Conservation (phyloP, 1,140 invertebrate genomes). For the Solenopsis invicta region DNA sequence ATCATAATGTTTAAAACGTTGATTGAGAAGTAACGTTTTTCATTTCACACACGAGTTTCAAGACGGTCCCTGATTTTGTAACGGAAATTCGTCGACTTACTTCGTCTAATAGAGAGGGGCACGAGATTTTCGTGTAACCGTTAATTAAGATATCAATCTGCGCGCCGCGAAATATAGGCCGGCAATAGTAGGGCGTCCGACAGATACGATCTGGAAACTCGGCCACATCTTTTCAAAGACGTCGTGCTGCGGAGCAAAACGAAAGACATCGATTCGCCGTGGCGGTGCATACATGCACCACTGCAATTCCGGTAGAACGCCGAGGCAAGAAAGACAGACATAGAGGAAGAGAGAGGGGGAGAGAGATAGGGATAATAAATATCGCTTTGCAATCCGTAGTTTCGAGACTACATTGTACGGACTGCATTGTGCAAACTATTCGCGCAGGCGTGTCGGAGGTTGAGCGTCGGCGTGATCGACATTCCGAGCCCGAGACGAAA, state of each 20-base stretch:
- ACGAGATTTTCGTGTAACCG: slow-evolving; percentile 57
- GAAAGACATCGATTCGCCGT: slow-evolving; percentile 57
- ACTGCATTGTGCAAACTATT: slow-evolving; percentile 49
- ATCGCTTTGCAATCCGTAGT: slow-evolving; percentile 66
- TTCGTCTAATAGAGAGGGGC: slow-evolving; percentile 43
- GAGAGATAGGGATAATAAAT: slow-evolving; percentile 62
- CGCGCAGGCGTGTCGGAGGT: slow-evolving; percentile 34
- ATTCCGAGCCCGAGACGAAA: slow-evolving; percentile 25
- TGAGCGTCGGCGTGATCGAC: slow-evolving; percentile 1
- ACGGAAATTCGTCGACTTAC: slow-evolving; percentile 7
- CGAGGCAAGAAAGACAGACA: background rate
- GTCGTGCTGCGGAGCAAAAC: slow-evolving; percentile 28
- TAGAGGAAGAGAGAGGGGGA: no score
- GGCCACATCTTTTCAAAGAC: slow-evolving; percentile 55
- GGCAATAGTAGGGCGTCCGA: slow-evolving; percentile 32
- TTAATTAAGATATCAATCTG: slow-evolving; percentile 64
- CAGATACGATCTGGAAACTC: slow-evolving; percentile 45
- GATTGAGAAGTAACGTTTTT: background rate
- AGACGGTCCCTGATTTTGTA: background rate
- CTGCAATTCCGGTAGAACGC: slow-evolving; percentile 57
- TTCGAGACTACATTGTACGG: background rate
- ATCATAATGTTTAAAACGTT: background rate
- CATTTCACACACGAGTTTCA: background rate
- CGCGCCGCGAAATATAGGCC: slow-evolving; percentile 48
- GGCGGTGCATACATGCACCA: slow-evolving; percentile 17